phyloP scores from a whole-genome alignment of 2,113 vertebrate genomes.

The Elanoides forficatus region DNA sequence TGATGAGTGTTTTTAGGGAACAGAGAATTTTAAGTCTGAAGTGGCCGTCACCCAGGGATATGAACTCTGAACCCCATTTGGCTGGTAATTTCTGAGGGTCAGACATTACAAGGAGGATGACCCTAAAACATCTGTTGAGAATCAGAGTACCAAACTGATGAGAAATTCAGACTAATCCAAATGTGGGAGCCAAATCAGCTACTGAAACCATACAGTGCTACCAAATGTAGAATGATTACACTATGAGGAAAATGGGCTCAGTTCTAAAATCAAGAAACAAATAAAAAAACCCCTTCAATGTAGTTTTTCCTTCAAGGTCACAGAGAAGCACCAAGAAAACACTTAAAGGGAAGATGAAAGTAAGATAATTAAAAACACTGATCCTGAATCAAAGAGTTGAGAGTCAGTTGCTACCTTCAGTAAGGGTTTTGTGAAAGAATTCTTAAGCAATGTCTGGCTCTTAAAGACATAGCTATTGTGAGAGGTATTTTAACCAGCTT shows the following conservation, averaged over 20 bases:
- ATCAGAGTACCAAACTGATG: neutral
- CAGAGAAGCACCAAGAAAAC: neutral
- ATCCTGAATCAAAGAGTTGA: neutral
- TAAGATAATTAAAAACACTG: neutral
- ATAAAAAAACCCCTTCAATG: neutral
- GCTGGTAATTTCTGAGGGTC: neutral
- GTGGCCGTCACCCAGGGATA: neutral
- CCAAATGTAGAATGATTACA: neutral
- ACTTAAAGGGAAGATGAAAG: neutral
- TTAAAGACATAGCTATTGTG: neutral
- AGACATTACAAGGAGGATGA: neutral
- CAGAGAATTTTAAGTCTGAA: neutral
- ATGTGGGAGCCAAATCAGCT: neutral
- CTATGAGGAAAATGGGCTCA: neutral
- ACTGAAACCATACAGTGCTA: neutral
- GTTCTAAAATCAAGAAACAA: neutral
- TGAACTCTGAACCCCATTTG: constrained; percentile 16
- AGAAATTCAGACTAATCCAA: neutral
- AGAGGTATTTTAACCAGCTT: neutral
- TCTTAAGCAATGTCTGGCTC: neutral
- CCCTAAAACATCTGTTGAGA: constrained; percentile 23
- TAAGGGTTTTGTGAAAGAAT: neutral
- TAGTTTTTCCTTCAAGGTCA: neutral
- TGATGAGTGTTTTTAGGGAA: neutral
- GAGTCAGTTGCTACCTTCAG: neutral